Conservation (phyloP, 1,140 invertebrate genomes). For the Drosophila kurseongensis region DNA sequence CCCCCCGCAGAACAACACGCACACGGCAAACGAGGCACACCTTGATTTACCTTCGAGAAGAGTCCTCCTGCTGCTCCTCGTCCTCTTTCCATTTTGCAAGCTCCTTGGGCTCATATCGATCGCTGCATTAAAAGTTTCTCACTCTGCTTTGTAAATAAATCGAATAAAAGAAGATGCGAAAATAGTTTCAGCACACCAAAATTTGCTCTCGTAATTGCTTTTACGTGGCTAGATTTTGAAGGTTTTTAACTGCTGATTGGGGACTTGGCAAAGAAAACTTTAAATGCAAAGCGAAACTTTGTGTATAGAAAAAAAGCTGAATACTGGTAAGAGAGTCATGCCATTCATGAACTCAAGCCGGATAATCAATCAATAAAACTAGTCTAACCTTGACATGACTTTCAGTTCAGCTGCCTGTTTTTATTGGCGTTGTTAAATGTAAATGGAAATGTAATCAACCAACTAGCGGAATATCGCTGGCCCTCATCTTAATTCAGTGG, state of each 20-base stretch:
- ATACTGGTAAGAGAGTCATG: neutral
- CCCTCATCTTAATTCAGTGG: slow-evolving; percentile 16
- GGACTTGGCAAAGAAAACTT: slow-evolving; percentile 20
- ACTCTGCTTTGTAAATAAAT: slow-evolving; percentile 17
- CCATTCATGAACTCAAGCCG: slow-evolving; percentile 15
- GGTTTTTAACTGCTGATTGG: slow-evolving; percentile 47
- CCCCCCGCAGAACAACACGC: slow-evolving; percentile 15
- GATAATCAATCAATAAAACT: slow-evolving; percentile 52
- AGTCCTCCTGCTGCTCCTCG: slow-evolving; percentile 15
- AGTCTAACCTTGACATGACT: slow-evolving; percentile 67
- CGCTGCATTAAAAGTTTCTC: slow-evolving; percentile 53
- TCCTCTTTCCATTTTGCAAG: slow-evolving; percentile 1
- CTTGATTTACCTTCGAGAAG: slow-evolving; percentile 66
- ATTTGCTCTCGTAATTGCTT: slow-evolving; percentile 60
- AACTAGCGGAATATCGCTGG: slow-evolving; percentile 14
- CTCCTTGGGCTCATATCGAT: slow-evolving; percentile 62
- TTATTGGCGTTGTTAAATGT: slow-evolving; percentile 25
- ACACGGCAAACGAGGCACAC: slow-evolving; percentile 55
- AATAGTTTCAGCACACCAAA: slow-evolving; percentile 44
- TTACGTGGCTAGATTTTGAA: slow-evolving; percentile 60
- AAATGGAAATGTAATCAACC: slow-evolving; percentile 31
- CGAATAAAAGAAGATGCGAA: slow-evolving; percentile 20
- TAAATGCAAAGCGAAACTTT: slow-evolving; percentile 29
- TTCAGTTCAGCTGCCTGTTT: slow-evolving; percentile 37
- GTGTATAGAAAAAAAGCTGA: neutral